Percentiles rank a stretch among this genome's conserved stretches.
Evolutionary conservation across 2,797 vertebrate genomes (phyloP).

Genomic region (Crypturellus tataupa): DNA sequence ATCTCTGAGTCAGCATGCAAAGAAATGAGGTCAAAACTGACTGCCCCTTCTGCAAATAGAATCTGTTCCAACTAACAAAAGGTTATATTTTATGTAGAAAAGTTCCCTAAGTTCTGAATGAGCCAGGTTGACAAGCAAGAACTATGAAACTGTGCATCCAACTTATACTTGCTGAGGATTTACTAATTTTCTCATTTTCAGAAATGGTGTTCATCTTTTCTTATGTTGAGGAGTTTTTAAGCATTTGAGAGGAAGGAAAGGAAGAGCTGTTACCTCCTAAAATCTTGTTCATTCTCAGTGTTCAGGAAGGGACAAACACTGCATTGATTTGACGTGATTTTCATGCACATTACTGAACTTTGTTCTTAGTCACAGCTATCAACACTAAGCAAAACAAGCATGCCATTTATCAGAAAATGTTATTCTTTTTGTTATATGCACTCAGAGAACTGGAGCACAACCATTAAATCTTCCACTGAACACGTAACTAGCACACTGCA

Average conservation of each 20-base stretch:
- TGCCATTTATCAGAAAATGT: not conserved
- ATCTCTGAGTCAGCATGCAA: not conserved
- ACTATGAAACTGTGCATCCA: not conserved
- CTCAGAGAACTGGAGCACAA: not conserved
- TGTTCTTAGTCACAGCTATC: not conserved
- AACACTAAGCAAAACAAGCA: not conserved
- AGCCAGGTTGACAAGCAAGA: not conserved
- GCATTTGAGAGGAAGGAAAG: not conserved
- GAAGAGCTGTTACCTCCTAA: not conserved
- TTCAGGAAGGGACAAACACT: not conserved
- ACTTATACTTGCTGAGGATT: accelerated
- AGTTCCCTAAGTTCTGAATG: not conserved
- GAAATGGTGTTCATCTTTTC: not conserved
- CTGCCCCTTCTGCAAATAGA: not conserved
- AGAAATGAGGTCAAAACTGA: not conserved
- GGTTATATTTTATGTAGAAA: not conserved
- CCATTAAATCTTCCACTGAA: not conserved
- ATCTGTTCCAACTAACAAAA: not conserved
- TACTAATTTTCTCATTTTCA: not conserved
- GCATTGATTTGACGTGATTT: not conserved
- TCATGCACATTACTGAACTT: not conserved
- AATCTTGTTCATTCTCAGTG: not conserved
- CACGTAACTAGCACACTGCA: not conserved
- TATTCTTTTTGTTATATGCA: not conserved
- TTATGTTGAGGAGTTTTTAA: not conserved